Conservation (phyloP, 2,888 invertebrate species). For the Dynastes grantii region DNA sequence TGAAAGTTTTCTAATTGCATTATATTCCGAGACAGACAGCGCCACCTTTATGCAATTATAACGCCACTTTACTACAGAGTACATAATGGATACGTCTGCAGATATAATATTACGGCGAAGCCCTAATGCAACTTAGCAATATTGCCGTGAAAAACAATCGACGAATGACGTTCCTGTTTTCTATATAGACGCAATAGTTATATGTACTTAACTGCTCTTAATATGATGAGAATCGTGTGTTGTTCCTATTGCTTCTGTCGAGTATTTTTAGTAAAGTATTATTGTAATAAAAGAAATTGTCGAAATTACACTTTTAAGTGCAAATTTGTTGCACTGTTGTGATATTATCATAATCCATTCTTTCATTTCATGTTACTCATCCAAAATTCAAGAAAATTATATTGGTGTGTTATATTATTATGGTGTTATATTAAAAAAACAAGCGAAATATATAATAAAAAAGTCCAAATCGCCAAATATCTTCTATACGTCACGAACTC, state of each 20-base stretch:
- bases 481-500: too few relatives aligned
- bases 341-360: too few relatives aligned
- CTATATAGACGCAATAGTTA: conserved; percentile 1
- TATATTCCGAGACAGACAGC: conserved; percentile 59
- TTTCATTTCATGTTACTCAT: too few relatives aligned
- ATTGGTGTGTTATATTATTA: too few relatives aligned
- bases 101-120: conserved; percentile 57
- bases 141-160: conserved; percentile 49
- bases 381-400: too few relatives aligned
- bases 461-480: too few relatives aligned
- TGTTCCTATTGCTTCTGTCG: conserved; percentile 14
- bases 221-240: conserved; percentile 20
- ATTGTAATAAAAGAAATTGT: neutral
- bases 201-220: conserved; percentile 25
- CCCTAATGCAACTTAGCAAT: conserved; percentile 53
- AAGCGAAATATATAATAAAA: too few relatives aligned
- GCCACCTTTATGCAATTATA: conserved; percentile 63
- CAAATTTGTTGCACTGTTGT: too few relatives aligned
- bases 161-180: conserved; percentile 32
- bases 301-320: neutral
- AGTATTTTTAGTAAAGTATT: neutral
- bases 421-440: too few relatives aligned
- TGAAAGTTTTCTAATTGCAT: conserved; percentile 60
- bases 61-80: conserved; percentile 61
- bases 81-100: conserved; percentile 62